Evolutionary conservation across 2,113 vertebrate genomes (phyloP).

Genomic region (Corythornis cristatus): DNA sequence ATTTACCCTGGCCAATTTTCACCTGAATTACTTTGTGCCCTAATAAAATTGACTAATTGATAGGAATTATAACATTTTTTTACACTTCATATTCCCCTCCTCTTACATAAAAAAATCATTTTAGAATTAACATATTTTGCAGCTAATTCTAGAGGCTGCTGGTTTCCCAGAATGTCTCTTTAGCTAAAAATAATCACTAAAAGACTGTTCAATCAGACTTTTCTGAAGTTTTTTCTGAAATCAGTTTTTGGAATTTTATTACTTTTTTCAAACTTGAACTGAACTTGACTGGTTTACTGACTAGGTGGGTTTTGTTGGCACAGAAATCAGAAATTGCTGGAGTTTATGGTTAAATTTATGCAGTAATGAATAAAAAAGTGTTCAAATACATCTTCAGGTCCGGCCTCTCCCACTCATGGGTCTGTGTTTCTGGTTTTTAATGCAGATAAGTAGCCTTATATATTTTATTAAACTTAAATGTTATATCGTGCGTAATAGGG

Average conservation of each 20-base stretch:
- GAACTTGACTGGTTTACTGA: neutral
- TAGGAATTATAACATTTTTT: constrained; percentile 13
- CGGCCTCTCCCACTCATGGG: neutral
- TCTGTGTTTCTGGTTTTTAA: neutral
- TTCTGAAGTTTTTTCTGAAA: neutral
- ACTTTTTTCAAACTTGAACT: neutral
- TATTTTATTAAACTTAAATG: neutral
- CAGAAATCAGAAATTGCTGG: neutral
- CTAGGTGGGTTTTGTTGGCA: neutral
- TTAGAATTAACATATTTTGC: neutral
- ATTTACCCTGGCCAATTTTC: constrained; percentile 12
- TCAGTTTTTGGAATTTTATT: neutral
- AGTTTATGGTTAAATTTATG: neutral
- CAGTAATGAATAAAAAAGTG: neutral
- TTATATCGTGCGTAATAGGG: accelerated
- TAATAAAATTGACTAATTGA: neutral
- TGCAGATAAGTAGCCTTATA: neutral
- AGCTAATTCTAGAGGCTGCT: neutral
- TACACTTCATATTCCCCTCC: neutral
- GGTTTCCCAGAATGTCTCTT: neutral
- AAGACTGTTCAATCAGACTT: neutral
- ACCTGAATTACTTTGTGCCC: neutral
- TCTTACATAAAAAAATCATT: neutral
- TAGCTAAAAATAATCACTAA: neutral
- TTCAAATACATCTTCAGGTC: neutral